Conservation (phyloP, 2,888 invertebrate genomes). For the Trisateles emortualis region DNA sequence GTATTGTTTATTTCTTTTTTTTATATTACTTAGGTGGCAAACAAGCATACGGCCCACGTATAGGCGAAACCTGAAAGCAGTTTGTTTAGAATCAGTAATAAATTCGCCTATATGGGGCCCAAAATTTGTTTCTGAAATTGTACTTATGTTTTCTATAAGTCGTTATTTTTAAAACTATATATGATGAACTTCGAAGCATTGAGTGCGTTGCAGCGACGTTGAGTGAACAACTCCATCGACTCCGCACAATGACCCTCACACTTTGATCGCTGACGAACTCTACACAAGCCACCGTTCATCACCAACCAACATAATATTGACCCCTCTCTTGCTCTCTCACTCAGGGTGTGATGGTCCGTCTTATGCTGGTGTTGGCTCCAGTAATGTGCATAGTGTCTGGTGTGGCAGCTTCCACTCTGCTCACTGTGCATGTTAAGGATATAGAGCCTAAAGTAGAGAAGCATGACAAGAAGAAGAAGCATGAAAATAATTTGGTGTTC, state of each 20-base stretch:
- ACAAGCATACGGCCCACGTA: too few species aligned
- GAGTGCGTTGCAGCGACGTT: conserved; percentile 76
- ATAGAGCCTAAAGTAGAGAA: conserved; percentile 90
- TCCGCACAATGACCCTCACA: conserved; percentile 85
- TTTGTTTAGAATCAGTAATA: too few species aligned
- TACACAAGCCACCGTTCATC: neutral
- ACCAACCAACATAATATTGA: conserved; percentile 33
- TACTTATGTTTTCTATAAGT: too few species aligned
- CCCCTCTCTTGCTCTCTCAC: conserved; percentile 19
- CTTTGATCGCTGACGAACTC: conserved; percentile 88
- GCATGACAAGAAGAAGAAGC: conserved; percentile 88
- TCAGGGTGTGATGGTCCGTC: conserved; percentile 99
- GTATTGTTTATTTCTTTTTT: conserved; percentile 55
- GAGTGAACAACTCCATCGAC: conserved; percentile 65
- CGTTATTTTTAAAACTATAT: neutral
- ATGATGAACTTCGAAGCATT: conserved; percentile 75
- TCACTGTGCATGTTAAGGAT: conserved; percentile 95
- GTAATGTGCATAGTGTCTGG: conserved; percentile 99
- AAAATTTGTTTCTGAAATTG: too few species aligned
- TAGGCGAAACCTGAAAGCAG: too few species aligned
- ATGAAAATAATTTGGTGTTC: conserved; percentile 91
- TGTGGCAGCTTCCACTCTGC: conserved; percentile 95
- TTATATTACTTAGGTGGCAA: neutral
- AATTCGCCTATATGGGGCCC: too few species aligned
- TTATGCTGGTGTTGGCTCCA: conserved; percentile 98